A percentile compares a stretch with the other conserved stretches of the same genome.
These are phyloP conservation scores for Trachelus tabidus DNA, from an alignment of 2,888 invertebrate genomes.

Conservation along the genomic window DNA sequence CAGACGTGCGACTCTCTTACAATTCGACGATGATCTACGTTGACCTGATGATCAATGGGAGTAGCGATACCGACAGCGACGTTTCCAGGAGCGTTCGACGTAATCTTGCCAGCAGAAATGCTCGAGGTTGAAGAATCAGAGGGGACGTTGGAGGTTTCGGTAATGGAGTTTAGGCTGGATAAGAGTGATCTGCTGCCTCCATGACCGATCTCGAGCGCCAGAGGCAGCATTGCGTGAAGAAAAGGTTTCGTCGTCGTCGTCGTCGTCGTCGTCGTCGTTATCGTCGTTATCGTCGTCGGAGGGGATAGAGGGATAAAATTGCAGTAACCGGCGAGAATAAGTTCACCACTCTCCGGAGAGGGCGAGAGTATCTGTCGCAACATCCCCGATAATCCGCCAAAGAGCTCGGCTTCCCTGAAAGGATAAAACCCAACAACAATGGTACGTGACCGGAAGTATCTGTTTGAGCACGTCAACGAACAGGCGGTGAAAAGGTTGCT, in stretches of 20 bases:
- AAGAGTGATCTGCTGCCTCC: neutral
- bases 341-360: constrained; percentile 51
- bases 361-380: constrained; percentile 63
- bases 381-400: constrained; percentile 64
- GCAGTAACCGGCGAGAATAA: neutral
- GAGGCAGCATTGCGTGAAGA: constrained; percentile 49
- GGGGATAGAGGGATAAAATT: neutral
- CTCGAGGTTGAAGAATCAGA: no score
- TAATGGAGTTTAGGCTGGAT: neutral
- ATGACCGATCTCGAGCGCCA: constrained; percentile 43
- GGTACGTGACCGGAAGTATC: constrained; percentile 32
- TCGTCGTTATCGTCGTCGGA: constrained; percentile 26
- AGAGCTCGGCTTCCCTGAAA: constrained; percentile 62
- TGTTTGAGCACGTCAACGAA: neutral
- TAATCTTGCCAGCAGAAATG: no score
- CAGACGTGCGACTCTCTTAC: constrained; percentile 55
- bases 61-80: no score
- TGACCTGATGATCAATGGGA: neutral
- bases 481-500: constrained; percentile 1
- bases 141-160: neutral
- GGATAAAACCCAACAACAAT: constrained; percentile 60
- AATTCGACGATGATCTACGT: constrained; percentile 48
- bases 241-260: constrained; percentile 31
- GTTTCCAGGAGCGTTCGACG: no score
- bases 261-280: no score